Conservation (phyloP, 2,888 invertebrate genomes). For the Mechanitis mazaeus region DNA sequence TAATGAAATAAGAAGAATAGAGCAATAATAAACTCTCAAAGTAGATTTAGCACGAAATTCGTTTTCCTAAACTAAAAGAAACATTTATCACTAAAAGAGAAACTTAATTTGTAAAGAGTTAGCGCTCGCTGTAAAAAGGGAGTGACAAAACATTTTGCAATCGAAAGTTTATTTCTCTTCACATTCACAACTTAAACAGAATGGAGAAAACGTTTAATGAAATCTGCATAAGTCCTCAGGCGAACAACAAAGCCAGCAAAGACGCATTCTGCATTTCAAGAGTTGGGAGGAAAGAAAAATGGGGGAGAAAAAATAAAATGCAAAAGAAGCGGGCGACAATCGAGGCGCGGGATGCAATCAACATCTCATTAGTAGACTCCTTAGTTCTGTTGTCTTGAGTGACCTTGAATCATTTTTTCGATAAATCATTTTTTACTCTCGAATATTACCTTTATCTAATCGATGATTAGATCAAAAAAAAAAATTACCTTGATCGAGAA, state of each 20-base stretch:
- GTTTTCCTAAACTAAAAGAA: slow-evolving; percentile 21
- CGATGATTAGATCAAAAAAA: slow-evolving; percentile 57
- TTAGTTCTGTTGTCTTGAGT: slow-evolving; percentile 60
- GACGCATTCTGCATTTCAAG: slow-evolving; percentile 60
- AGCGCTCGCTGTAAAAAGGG: slow-evolving; percentile 22
- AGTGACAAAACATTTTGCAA: slow-evolving; percentile 35
- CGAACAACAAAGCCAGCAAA: slow-evolving; percentile 48
- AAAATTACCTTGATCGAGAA: slow-evolving; percentile 50
- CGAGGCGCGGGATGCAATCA: slow-evolving; percentile 66
- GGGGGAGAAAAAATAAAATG: slow-evolving; percentile 37
- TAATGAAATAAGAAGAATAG: neutral
- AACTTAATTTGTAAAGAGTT: slow-evolving; percentile 26
- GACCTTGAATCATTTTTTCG: slow-evolving; percentile 56
- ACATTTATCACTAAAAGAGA: slow-evolving; percentile 21
- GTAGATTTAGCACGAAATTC: slow-evolving; percentile 18
- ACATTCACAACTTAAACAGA: slow-evolving; percentile 33
- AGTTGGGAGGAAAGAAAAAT: slow-evolving; percentile 42
- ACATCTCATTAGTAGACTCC: slow-evolving; percentile 71
- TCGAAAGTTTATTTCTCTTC: slow-evolving; percentile 33
- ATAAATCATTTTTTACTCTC: slow-evolving; percentile 59
- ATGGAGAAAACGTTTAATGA: slow-evolving; percentile 39
- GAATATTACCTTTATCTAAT: slow-evolving; percentile 53
- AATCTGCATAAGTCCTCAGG: slow-evolving; percentile 47
- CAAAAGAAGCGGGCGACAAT: slow-evolving; percentile 54
- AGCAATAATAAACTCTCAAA: neutral